A percentile compares a stretch with the other conserved stretches of the same genome.
phyloP scores from a whole-genome alignment of 2,888 invertebrate species.

The Mythimna lalbum region DNA sequence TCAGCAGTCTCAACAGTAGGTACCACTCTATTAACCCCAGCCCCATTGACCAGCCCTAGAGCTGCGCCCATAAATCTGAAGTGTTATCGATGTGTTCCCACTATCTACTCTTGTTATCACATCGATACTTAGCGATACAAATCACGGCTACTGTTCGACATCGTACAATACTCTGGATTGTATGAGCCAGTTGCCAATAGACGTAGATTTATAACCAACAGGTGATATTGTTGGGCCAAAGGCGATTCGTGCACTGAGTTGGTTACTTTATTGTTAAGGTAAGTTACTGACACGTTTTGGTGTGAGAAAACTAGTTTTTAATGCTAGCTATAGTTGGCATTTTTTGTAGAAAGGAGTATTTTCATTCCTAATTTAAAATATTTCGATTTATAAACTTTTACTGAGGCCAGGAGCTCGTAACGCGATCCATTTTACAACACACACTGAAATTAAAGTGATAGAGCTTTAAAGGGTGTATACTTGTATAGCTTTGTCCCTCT shows the following conservation, averaged over 20 bases:
- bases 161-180: conserved; percentile 58
- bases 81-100: conserved; percentile 63
- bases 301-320: no score
- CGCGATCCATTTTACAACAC: no score
- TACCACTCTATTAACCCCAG: background rate
- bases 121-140: conserved; percentile 65
- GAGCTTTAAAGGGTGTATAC: no score
- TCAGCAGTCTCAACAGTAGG: background rate
- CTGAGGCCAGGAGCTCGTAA: no score
- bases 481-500: no score
- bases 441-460: no score
- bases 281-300: background rate
- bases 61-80: conserved; percentile 55
- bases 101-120: conserved; percentile 64
- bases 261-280: conserved; percentile 13
- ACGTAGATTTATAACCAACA: conserved; percentile 57
- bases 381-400: no score
- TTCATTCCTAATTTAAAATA: no score
- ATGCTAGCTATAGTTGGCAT: no score
- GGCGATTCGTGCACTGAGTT: conserved; percentile 41
- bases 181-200: conserved; percentile 53
- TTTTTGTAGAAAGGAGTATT: no score
- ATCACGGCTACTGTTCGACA: conserved; percentile 65
- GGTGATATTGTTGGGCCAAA: conserved; percentile 51
- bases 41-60: conserved; percentile 43